Conservation (phyloP, 2,888 invertebrate species). For the Scelioninae gen. 2 region DNA sequence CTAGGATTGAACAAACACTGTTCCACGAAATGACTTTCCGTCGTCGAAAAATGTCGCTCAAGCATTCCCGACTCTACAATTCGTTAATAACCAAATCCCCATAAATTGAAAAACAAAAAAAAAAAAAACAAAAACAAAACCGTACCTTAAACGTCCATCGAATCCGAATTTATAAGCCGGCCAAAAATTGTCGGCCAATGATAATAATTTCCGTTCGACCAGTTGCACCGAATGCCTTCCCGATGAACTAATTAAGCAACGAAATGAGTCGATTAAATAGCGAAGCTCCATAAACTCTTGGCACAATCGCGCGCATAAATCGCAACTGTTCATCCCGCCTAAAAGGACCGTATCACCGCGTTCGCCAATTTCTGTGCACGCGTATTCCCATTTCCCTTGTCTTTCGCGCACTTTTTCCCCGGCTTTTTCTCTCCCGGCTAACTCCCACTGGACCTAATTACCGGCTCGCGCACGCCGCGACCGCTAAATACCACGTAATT, state of each 20-base stretch:
- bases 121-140: constrained; percentile 1
- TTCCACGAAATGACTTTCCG: too few relatives aligned
- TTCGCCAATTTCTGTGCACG: constrained; percentile 34
- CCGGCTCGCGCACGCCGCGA: constrained; percentile 19
- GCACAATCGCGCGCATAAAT: constrained; percentile 51
- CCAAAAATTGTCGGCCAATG: constrained; percentile 22
- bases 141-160: constrained; percentile 5
- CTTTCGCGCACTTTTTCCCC: neutral
- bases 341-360: constrained; percentile 44
- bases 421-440: constrained; percentile 11
- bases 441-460: constrained; percentile 50
- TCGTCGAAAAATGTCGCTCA: too few relatives aligned
- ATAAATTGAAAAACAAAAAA: neutral
- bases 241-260: constrained; percentile 55
- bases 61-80: too few relatives aligned
- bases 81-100: too few relatives aligned
- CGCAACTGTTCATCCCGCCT: constrained; percentile 43
- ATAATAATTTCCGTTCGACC: constrained; percentile 44
- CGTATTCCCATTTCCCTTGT: constrained; percentile 5
- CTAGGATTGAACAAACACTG: too few relatives aligned
- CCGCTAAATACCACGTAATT: constrained; percentile 53
- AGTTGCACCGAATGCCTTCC: constrained; percentile 46
- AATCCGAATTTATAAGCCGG: constrained; percentile 11
- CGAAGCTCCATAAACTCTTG: constrained; percentile 52
- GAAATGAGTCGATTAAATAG: constrained; percentile 50